Evolutionary conservation across 1,140 invertebrate species (phyloP), one percentile per base, ranked within the genome.

Genomic region (Cherax quadricarinatus): DNA sequence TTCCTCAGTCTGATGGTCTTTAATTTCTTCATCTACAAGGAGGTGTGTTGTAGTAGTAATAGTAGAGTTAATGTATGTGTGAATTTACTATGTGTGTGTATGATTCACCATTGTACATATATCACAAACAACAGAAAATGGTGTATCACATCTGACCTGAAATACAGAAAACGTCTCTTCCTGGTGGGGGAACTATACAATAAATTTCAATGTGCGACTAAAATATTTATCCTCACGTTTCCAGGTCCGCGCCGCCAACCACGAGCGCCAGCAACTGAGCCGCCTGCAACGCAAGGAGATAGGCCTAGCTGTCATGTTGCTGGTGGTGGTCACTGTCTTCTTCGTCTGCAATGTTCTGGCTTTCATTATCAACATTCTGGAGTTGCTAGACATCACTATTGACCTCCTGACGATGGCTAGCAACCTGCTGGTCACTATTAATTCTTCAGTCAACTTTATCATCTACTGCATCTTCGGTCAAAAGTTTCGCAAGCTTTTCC

Each of bases 401-500:
- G 90, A 88, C 10, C 88, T 91, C 62, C 88, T 94, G 93, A 95
- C 95, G 14, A 91, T 94, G 84, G 92, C 94, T 48, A 95, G 97
- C 93, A 99, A 99, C 95, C 96, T 99, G n/a, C 96, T 99, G 51
- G 98, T 99, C 16, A 41, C 30, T 41, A 41, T 41, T 41, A 41
- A 41, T 41, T 41, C 30, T 41, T 41, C 30, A 41, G 30, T 41
- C 30, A 41, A 41, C 30, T 41, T 41, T 41, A 41, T 41, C 30
- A 41, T 41, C 30, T 41, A 41, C 30, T 41, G 30, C 30, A 41
- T 41, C 30, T 41, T 41, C 2, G 30, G 30, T 41, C 30, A 41
- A 41, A 99, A 99, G 94, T 99, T 99, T 95, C 98, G 98, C 94
- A 96, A 97, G 70, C 96, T 98, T 87, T 98, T 98, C 95, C 95